phyloP scores from a whole-genome alignment of 2,797 vertebrate species.

The Sparus aurata region DNA sequence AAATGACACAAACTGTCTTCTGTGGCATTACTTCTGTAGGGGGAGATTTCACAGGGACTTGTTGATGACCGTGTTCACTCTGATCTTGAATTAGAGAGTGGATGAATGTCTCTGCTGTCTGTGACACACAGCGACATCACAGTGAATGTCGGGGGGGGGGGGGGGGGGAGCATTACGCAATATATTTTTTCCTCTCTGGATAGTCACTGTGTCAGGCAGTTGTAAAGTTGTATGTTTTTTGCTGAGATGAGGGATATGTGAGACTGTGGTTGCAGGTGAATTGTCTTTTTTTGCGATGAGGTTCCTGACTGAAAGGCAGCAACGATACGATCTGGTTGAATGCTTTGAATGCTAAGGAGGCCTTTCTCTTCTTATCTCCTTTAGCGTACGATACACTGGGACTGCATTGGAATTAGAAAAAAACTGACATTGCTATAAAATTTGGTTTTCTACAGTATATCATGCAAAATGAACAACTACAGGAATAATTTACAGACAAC shows the following conservation, averaged over 20 bases:
- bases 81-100: not conserved
- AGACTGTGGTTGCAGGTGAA: not conserved
- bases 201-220: not conserved
- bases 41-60: not conserved
- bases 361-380: too few relatives aligned
- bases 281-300: too few relatives aligned
- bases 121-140: not conserved
- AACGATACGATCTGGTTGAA: too few relatives aligned
- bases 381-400: too few relatives aligned
- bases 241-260: not conserved
- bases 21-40: not conserved
- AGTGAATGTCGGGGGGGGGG: too few relatives aligned
- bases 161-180: not conserved
- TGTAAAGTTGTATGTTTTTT: not conserved
- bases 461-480: too few relatives aligned
- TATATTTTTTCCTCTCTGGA: not conserved
- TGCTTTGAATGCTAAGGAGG: too few relatives aligned
- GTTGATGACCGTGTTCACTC: not conserved
- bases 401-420: too few relatives aligned
- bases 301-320: too few relatives aligned
- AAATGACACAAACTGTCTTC: constrained; percentile 1
- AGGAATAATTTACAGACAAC: too few relatives aligned
- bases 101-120: constrained; percentile 2
- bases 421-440: too few relatives aligned
- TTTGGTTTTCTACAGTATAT: too few relatives aligned